A percentile compares a stretch with the other conserved stretches of the same genome.
phyloP scores from a whole-genome alignment of 2,797 vertebrate species.

The Sternotherus odoratus region DNA sequence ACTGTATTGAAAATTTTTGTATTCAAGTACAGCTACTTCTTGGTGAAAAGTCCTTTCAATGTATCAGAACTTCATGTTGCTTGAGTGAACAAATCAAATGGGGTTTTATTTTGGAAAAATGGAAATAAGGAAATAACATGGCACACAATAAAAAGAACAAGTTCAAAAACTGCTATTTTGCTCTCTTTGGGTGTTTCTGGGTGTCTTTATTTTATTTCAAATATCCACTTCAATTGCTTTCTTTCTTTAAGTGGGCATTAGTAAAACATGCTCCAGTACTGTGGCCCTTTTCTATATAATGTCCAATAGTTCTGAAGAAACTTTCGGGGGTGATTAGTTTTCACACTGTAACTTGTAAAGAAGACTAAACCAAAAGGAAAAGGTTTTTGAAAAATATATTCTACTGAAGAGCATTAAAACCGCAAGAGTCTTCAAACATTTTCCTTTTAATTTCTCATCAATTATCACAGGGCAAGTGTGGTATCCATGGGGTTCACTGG shows the following conservation, averaged over 20 bases:
- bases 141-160: neutral
- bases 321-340: neutral
- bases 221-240: neutral
- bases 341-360: neutral
- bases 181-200: neutral
- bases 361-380: conserved; percentile 17
- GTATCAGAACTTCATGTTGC: neutral
- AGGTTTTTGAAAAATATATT: neutral
- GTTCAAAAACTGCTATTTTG: neutral
- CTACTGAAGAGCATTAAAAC: neutral
- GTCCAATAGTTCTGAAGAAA: neutral
- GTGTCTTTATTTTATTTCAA: neutral
- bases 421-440: neutral
- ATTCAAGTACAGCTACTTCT: neutral
- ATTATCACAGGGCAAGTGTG: conserved; percentile 10
- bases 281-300: neutral
- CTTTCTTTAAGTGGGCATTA: neutral
- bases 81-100: neutral
- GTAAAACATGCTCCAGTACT: neutral
- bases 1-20: neutral
- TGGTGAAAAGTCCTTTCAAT: neutral
- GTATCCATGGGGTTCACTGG: neutral
- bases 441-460: conserved; percentile 39
- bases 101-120: neutral
- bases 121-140: neutral